Base-by-base conservation (phyloP, 2,113 vertebrate species). In the Apteryx owenii region DNA sequence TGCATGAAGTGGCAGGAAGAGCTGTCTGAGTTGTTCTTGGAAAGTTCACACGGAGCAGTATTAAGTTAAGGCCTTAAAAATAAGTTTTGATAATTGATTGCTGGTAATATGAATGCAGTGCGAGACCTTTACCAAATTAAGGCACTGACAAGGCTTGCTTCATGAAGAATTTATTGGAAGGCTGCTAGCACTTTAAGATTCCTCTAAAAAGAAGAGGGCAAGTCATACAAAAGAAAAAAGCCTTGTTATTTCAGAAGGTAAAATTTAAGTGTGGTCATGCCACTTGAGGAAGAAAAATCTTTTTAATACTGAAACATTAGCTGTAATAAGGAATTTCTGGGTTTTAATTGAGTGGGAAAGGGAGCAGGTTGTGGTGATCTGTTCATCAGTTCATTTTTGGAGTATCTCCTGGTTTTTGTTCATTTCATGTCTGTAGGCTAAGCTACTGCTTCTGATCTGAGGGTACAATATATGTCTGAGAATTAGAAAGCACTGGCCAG, bases 1-100 rank as follows among this genome's bases (percentile, higher is more conserved):
- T 98, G 98, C 97, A 93, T 75, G 96, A 97, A 97, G 89, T 97
- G 95, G 94, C 98, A 98, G 98, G 97, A 98, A 98, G 97, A 98
- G 95, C 96, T 96, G 96, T 97, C 93, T 77, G 95, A 94, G 95
- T 98, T 97, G 86, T 96, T 98, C 97, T 98, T 98, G 95, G 96
- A 98, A 97, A 97, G 97, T 98, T 98, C 96, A 97, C 96, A 97
- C 46, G 56, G 94, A 96, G 90, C 86, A 93, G 88, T 17, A 90
- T 76, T 93, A 75, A 75, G 3, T 80, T 95, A 87, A 94, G 85
- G 79, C 87, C 87, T 96, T 92, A 94, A 97, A 98, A 97, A 84
- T 83, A 71, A 93, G 66, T 90, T 97, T 89, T 95, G 85, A 75
- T 96, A 82, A 94, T 94, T 81, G 81, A 66, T 90, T 85, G 31